Evolutionary conservation across 2,888 invertebrate species (phyloP).

Genomic region (Tenodera sinensis): DNA sequence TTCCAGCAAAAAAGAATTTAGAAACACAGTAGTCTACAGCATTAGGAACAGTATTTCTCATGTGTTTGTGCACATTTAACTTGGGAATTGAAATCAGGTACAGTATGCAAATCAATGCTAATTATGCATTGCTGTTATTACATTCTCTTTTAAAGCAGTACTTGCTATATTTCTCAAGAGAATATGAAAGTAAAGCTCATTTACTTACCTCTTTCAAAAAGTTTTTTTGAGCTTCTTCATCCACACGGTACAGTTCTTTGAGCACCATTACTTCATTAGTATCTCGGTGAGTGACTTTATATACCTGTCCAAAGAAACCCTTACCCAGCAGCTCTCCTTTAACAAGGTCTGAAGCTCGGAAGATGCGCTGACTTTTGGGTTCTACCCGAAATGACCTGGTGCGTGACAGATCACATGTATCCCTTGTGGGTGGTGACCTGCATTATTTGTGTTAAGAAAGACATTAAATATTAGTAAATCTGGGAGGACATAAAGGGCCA

Average conservation of each 20-base stretch:
- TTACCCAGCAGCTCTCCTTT: constrained; percentile 83
- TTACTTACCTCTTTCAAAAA: constrained; percentile 80
- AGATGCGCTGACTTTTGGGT: constrained; percentile 67
- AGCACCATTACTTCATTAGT: constrained; percentile 94
- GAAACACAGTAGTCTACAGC: too few species aligned
- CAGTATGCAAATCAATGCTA: too few species aligned
- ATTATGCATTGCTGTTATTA: not conserved
- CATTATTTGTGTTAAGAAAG: not conserved
- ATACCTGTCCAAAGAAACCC: constrained; percentile 93
- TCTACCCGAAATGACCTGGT: constrained; percentile 84
- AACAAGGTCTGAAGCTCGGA: constrained; percentile 85
- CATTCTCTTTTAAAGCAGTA: too few species aligned
- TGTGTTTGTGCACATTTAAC: too few species aligned
- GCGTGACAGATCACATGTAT: constrained; percentile 69
- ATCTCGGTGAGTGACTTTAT: constrained; percentile 84
- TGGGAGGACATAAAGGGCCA: too few species aligned
- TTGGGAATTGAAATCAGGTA: too few species aligned
- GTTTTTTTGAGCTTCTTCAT: constrained; percentile 90
- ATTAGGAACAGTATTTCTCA: too few species aligned
- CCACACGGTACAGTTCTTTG: constrained; percentile 88
- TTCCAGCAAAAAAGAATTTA: too few species aligned
- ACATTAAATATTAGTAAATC: not conserved
- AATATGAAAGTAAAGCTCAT: too few species aligned
- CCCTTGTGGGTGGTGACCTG: constrained; percentile 38
- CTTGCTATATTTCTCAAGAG: too few species aligned